Base-by-base conservation (phyloP, 1,140 invertebrate species). In the roundworm (Caenorhabditis elegans) region DNA sequence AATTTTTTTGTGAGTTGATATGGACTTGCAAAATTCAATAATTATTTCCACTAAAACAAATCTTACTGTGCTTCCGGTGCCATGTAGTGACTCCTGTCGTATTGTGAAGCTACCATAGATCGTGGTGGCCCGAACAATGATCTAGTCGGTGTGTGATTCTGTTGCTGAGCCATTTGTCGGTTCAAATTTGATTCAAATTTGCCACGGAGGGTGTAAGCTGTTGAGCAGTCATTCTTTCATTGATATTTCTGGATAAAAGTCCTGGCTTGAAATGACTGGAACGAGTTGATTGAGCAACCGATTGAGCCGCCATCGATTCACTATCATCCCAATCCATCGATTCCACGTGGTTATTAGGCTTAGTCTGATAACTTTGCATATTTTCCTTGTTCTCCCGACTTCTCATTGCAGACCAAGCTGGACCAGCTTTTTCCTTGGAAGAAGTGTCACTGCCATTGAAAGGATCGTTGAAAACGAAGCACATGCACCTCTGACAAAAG, bases 371-470 rank as follows among this genome's bases (percentile, higher is more conserved):
- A n/a, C n/a, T n/a, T n/a, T n/a, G n/a, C n/a, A n/a, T 60, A 36
- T 36, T 48, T 47, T 47, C 51, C 3, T 46, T 55, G 55, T 65
- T 31, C 1, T 43, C 36, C 17, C 36, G n/a, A 17, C 11, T 26
- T 8, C 78, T 39, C 28, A 6, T 31, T 15, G 31, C 17, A n/a
- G 34, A 48, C 34, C 24, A n/a, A 11, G 3, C 28, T 43, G 11
- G 8, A 60, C 39, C 2, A 76, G 13, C n/a, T n/a, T 26, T 46
- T 82, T 82, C 31, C 80, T 82, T 2, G 80, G 80, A 77, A 82
- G 47, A n/a, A 82, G 10, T 11, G 75, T 31, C 2, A 82, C 75
- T 0, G 60, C 60, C 70, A 55, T 46, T 24, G 78, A 28, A 34
- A 79, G 13, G 22, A 55, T 36, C 17, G 78, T 6, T 24, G 19